Evolutionary conservation across 2,797 vertebrate genomes (phyloP).

Genomic region (Eulemur rubriventer): DNA sequence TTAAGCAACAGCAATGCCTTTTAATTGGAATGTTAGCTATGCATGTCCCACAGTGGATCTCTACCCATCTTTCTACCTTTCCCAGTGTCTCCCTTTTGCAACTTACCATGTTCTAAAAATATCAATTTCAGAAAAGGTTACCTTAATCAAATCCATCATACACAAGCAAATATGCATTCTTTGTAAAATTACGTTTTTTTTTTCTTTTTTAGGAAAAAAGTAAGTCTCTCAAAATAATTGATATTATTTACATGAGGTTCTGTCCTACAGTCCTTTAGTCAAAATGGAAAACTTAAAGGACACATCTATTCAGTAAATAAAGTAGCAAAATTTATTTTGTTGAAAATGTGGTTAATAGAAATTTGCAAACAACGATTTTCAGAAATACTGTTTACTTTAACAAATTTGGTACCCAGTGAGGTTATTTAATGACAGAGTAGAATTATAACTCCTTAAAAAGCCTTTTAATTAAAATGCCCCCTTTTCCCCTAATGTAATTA

Average conservation of each 20-base stretch:
- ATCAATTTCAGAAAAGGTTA: not conserved
- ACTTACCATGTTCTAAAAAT: not conserved
- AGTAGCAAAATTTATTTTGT: not conserved
- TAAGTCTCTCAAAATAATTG: not conserved
- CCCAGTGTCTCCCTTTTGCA: not conserved
- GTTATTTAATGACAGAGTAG: constrained; percentile 57
- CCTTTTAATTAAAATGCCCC: constrained; percentile 64
- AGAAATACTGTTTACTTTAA: constrained; percentile 59
- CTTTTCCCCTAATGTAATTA: constrained; percentile 65
- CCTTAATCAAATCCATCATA: not conserved
- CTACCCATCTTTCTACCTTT: not conserved
- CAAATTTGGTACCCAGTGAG: constrained; percentile 38
- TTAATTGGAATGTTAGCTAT: not conserved
- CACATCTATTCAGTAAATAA: not conserved
- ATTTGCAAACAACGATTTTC: constrained; percentile 49
- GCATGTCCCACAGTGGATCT: not conserved
- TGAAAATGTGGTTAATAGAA: constrained; percentile 24
- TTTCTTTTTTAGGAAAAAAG: not conserved
- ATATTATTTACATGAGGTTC: not conserved
- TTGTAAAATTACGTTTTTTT: not conserved
- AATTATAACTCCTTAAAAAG: constrained; percentile 59
- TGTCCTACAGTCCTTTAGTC: not conserved
- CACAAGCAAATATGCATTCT: not conserved
- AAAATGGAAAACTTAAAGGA: not conserved
- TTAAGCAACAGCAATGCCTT: not conserved